Conservation (phyloP, 2,888 invertebrate genomes). For the Nemotelus nigrinus region DNA sequence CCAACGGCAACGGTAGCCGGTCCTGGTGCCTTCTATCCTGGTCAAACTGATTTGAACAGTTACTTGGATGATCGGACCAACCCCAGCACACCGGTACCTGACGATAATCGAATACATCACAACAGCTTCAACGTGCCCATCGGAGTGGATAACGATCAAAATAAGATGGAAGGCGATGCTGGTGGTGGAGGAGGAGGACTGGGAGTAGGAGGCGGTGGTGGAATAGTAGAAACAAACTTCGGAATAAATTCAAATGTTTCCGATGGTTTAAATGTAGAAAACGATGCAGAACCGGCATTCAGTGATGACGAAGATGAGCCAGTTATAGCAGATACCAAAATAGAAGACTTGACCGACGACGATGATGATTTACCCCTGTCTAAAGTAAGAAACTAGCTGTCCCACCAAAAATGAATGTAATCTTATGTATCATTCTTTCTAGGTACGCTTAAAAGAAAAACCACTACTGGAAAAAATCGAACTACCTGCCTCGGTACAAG, state of each 20-base stretch:
- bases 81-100: constrained; percentile 34
- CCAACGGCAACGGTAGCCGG: constrained; percentile 54
- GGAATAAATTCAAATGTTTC: constrained; percentile 49
- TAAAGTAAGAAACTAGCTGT: constrained; percentile 69
- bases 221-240: constrained; percentile 7
- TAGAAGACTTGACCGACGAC: constrained; percentile 64
- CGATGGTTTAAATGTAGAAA: constrained; percentile 58
- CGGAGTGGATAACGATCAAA: constrained; percentile 47
- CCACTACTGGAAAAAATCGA: constrained; percentile 63
- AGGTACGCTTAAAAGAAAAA: constrained; percentile 65
- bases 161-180: constrained; percentile 47
- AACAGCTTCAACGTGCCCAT: constrained; percentile 44
- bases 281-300: constrained; percentile 55
- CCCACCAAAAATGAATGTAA: neutral
- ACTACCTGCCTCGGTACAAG: constrained; percentile 61
- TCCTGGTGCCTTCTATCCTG: constrained; percentile 38
- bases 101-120: constrained; percentile 48
- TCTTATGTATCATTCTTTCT: constrained; percentile 37
- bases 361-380: constrained; percentile 81
- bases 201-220: constrained; percentile 25
- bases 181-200: constrained; percentile 44
- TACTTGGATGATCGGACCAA: constrained; percentile 48
- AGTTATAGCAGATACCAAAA: constrained; percentile 59
- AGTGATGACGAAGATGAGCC: constrained; percentile 69
- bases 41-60: constrained; percentile 43